These are phyloP conservation scores for Rhinolophus ferrumequinum DNA, from an alignment of 2,113 vertebrate species.

Conservation along the genomic window DNA sequence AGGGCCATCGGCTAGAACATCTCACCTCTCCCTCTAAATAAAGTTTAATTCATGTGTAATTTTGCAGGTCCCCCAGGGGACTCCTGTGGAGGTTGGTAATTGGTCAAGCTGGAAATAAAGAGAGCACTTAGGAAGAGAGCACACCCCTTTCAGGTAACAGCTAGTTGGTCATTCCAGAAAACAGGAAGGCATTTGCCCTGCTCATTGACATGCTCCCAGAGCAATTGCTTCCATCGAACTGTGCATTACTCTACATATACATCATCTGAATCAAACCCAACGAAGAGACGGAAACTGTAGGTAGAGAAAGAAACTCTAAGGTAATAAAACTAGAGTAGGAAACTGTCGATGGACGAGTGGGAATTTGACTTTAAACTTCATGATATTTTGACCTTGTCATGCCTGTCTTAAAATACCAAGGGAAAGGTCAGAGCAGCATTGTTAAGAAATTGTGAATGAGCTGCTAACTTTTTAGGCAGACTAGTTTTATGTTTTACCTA, in stretches of 20 bases:
- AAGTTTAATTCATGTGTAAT: background rate
- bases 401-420: background rate
- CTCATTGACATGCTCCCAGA: background rate
- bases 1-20: background rate
- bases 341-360: background rate
- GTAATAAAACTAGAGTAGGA: background rate
- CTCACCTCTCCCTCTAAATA: background rate
- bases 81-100: background rate
- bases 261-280: background rate
- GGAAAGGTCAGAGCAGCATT: background rate
- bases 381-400: background rate
- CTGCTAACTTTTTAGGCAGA: background rate
- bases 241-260: background rate
- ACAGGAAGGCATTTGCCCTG: background rate
- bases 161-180: background rate
- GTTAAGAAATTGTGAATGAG: background rate
- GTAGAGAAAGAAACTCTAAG: background rate
- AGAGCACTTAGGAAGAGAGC: background rate
- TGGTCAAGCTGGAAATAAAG: background rate
- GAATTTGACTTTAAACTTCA: background rate
- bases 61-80: background rate
- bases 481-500: background rate
- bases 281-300: background rate
- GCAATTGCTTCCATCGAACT: background rate
- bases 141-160: background rate